Evolutionary conservation across 2,888 invertebrate genomes (phyloP).

Genomic region (Calliphora vomitoria): DNA sequence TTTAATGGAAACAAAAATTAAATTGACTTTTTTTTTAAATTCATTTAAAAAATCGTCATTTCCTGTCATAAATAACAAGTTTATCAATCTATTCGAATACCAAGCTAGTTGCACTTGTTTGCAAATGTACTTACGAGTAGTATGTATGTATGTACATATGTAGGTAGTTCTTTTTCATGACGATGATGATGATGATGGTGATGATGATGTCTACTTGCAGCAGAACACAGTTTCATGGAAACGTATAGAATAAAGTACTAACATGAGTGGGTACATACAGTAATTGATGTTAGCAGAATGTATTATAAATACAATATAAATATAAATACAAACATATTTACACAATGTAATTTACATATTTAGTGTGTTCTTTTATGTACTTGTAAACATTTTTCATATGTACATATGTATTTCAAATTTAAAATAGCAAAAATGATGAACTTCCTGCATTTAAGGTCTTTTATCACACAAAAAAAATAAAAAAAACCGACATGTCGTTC

Average conservation of each 20-base stretch:
- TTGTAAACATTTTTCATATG: constrained; percentile 39
- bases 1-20: constrained; percentile 29
- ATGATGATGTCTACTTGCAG: neutral
- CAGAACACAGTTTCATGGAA: neutral
- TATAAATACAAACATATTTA: neutral
- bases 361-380: constrained; percentile 22
- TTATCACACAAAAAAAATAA: constrained; percentile 44
- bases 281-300: constrained; percentile 3
- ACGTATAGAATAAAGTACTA: neutral
- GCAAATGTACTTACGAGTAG: neutral
- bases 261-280: neutral
- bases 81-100: constrained; percentile 50
- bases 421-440: constrained; percentile 56
- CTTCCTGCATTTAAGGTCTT: constrained; percentile 70
- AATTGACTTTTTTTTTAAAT: constrained; percentile 34
- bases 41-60: constrained; percentile 36
- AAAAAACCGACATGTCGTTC: constrained; percentile 36
- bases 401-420: constrained; percentile 35
- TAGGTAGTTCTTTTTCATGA: constrained; percentile 12
- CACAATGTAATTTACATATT: constrained; percentile 39
- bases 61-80: constrained; percentile 50
- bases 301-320: neutral
- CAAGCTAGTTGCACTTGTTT: constrained; percentile 43
- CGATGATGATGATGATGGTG: too few species aligned
- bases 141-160: neutral